Base-by-base conservation (phyloP, 2,113 vertebrate genomes). In the Cariama cristata region DNA sequence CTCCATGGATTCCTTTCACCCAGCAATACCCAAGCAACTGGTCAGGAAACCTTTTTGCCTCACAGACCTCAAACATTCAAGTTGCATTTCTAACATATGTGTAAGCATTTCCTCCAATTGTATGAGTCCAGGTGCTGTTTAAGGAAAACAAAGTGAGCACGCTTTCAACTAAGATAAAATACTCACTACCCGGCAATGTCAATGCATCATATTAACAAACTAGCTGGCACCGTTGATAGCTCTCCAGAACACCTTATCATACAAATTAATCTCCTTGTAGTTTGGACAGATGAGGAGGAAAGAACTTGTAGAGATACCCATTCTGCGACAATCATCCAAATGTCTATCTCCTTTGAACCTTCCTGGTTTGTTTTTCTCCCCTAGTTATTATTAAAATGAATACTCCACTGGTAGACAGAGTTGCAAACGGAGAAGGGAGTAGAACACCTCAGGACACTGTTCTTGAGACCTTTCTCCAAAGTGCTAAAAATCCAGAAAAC, bases 31-130 rank as follows among this genome's bases (percentile, higher is more conserved):
- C 49, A 95, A 47, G 4, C 56, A 40, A 89, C 9, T 42, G 35
- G 30, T 71, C 3, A 3, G 68, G 72, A 96, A 94, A 89, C 27
- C 24, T 74, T 89, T 79, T 38, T 79, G 52, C 79, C 35, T 55
- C 52, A 40, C 45, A 63, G 17, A 60, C 10, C 35, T 87, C 86
- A 88, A 86, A 86, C 40, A 47, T 32, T 86, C 66, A 60, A 91
- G 60, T 4, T 71, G 20, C 17, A 28, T 91, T 79, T 80, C 86
- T 53, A 55, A 55, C 72, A 58, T 26, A 74, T 0, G 0, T 53
- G 60, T 14, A 69, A 88, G 55, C 74, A 20, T 28, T 96, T 97
- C 96, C 96, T 97, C 80, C 71, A 53, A 80, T 79, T 96, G 81
- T 87, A 44, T 9, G 49, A 63, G 58, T 45, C 83, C 85, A 60